These are phyloP conservation scores for Potorous gilbertii DNA, from an alignment of 2,797 vertebrate species.

Conservation along the genomic window DNA sequence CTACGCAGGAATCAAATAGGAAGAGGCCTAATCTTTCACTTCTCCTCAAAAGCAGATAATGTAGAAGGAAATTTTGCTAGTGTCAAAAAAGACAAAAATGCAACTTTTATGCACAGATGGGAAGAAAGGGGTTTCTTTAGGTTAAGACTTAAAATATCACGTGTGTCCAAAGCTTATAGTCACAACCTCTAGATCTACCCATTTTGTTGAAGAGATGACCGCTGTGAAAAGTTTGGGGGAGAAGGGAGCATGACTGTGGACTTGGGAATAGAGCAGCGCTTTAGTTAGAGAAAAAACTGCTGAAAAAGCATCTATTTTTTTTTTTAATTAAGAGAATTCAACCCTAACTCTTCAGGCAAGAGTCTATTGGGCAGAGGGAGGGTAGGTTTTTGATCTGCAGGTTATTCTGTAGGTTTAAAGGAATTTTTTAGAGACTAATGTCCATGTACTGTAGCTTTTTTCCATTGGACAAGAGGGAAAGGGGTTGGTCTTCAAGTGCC, in stretches of 20 bases:
- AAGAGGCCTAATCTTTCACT: not conserved
- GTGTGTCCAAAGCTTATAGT: not conserved
- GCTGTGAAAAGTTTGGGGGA: not conserved
- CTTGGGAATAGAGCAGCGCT: too few relatives aligned
- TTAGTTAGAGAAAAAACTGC: not conserved
- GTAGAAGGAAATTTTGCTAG: not conserved
- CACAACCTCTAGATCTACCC: not conserved
- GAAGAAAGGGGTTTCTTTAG: not conserved
- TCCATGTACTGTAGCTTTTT: not conserved
- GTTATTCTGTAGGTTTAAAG: not conserved
- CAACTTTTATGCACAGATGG: not conserved
- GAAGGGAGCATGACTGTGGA: not conserved
- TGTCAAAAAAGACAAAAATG: not conserved
- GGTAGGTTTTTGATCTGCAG: not conserved
- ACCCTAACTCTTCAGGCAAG: not conserved
- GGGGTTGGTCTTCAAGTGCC: not conserved
- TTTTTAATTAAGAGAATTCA: not conserved
- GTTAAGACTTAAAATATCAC: not conserved
- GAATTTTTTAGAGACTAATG: not conserved
- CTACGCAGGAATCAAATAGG: not conserved
- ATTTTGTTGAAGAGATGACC: not conserved
- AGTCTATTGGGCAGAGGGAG: not conserved
- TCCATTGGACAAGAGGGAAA: constrained; percentile 34
- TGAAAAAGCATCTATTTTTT: not conserved
- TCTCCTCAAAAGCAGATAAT: not conserved